These are phyloP conservation scores for Atractosteus spatula DNA, from an alignment of 2,113 vertebrate species.

Conservation along the genomic window DNA sequence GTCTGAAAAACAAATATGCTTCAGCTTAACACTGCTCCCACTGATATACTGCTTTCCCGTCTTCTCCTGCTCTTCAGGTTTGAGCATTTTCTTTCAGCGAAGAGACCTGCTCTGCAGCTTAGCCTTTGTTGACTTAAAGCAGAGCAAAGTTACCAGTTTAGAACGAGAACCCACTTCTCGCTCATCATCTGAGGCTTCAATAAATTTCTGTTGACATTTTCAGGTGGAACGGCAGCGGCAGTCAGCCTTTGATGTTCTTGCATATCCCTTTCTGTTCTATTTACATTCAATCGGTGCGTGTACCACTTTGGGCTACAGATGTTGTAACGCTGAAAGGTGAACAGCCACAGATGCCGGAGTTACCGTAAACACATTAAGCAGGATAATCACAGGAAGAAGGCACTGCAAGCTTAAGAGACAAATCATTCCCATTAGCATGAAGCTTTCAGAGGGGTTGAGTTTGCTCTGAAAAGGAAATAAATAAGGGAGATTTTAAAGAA, in stretches of 20 bases:
- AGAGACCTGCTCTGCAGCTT: not conserved
- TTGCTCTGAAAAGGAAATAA: constrained; percentile 52
- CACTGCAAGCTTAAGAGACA: constrained; percentile 20
- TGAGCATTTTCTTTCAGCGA: constrained; percentile 51
- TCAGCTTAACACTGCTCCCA: constrained; percentile 32
- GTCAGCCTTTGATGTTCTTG: constrained; percentile 51
- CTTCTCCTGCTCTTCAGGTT: constrained; percentile 56
- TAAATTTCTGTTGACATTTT: constrained; percentile 40
- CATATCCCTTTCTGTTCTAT: constrained; percentile 32
- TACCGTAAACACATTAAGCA: constrained; percentile 7
- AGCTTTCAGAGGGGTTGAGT: constrained; percentile 29
- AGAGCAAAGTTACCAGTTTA: constrained; percentile 3
- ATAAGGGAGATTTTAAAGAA: constrained; percentile 36
- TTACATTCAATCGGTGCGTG: constrained; percentile 45
- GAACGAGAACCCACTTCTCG: constrained; percentile 17
- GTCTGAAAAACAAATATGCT: constrained; percentile 30
- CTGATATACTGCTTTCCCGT: constrained; percentile 62
- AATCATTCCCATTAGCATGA: constrained; percentile 22
- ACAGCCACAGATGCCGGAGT: constrained; percentile 33
- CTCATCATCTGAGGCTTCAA: constrained; percentile 40
- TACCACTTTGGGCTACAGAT: constrained; percentile 53
- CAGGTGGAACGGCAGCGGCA: constrained; percentile 42
- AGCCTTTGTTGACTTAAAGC: not conserved
- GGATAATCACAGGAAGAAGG: constrained; percentile 20
- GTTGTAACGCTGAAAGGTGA: constrained; percentile 58